Evolutionary conservation across 2,888 invertebrate genomes (phyloP).

Genomic region (Apantesis nais): DNA sequence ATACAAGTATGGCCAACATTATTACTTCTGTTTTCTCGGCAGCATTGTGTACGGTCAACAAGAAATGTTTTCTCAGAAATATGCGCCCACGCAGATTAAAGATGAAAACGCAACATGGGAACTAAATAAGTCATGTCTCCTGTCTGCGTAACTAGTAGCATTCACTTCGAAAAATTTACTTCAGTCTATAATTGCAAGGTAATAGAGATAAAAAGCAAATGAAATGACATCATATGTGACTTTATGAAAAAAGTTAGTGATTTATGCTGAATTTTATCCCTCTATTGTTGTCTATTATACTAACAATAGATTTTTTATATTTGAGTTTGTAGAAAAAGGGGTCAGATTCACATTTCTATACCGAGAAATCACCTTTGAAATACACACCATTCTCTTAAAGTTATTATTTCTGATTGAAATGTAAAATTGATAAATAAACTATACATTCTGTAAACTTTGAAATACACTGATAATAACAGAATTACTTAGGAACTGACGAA

Average conservation of each 20-base stretch:
- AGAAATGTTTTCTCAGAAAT: constrained; percentile 84
- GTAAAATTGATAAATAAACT: constrained; percentile 21
- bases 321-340: constrained; percentile 53
- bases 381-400: background rate
- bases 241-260: constrained; percentile 12
- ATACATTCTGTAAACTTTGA: constrained; percentile 26
- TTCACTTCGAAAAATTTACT: constrained; percentile 65
- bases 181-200: constrained; percentile 56
- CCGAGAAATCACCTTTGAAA: background rate
- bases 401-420: constrained; percentile 28
- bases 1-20: constrained; percentile 81
- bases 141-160: constrained; percentile 73
- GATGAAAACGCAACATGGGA: constrained; percentile 82
- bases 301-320: constrained; percentile 33
- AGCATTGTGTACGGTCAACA: constrained; percentile 79
- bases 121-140: constrained; percentile 82
- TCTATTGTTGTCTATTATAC: constrained; percentile 10
- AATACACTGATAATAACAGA: constrained; percentile 26
- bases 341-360: constrained; percentile 58
- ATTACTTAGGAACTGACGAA: constrained; percentile 20
- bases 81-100: constrained; percentile 84
- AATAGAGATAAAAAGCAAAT: constrained; percentile 23
- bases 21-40: constrained; percentile 83
- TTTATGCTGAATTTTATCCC: constrained; percentile 10
- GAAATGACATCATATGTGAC: constrained; percentile 4